Evolutionary conservation across 1,140 invertebrate genomes (phyloP).

Genomic region (Heterodera carotae): DNA sequence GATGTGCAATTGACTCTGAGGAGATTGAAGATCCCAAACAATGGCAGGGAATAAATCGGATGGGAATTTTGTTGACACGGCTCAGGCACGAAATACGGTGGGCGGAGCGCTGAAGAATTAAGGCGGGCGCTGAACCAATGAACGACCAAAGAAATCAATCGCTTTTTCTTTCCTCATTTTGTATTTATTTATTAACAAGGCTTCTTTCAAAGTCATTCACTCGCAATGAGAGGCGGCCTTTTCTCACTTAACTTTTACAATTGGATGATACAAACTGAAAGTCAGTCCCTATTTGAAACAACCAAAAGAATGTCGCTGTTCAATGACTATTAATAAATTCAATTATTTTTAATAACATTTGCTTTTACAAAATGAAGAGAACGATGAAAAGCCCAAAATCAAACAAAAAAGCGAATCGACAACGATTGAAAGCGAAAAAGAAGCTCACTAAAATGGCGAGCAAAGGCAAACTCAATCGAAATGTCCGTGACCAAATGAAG

Average conservation of each 20-base stretch:
- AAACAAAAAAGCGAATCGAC: constrained; percentile 1
- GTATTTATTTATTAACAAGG: too few relatives aligned
- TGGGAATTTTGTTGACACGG: constrained; percentile 8
- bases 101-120: too few relatives aligned
- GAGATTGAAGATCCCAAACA: background rate
- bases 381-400: background rate
- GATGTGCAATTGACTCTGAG: constrained; percentile 6
- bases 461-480: constrained; percentile 11
- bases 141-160: too few relatives aligned
- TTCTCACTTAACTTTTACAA: too few relatives aligned
- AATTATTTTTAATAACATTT: background rate
- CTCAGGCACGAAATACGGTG: background rate
- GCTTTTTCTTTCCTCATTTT: too few relatives aligned
- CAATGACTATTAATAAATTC: too few relatives aligned
- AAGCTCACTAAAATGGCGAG: constrained; percentile 23
- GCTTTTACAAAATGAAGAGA: background rate
- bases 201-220: too few relatives aligned
- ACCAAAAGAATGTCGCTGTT: too few relatives aligned
- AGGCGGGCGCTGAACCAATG: too few relatives aligned
- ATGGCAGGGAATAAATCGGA: constrained; percentile 7
- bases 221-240: too few relatives aligned
- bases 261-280: too few relatives aligned
- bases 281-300: too few relatives aligned
- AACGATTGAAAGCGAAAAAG: constrained; percentile 20
- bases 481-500: constrained; percentile 14